Evolutionary conservation across 1,140 invertebrate genomes (phyloP), one percentile per base, ranked within the genome.

Genomic region (Diprion similis): DNA sequence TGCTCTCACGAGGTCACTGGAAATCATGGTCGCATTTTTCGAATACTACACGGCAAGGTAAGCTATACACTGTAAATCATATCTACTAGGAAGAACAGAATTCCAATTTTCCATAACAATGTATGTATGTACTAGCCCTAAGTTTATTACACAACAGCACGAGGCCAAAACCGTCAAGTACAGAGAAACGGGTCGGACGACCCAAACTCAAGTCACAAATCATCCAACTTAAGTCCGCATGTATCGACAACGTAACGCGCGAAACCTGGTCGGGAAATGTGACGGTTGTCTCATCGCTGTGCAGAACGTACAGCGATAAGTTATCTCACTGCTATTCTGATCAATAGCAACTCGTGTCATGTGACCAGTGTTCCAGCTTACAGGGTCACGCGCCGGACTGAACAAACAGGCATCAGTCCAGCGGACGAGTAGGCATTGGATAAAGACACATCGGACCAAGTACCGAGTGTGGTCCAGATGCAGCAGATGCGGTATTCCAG

Each of bases 11-110:
- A 91, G 93, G 83, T 94, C 93, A 69, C 89, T 94, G 83, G 93
- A 94, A 88, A 92, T 94, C 82, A 89, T 94, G 75, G 92, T 94
- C 75, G 93, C 93, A 72, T 94, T 94, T 89, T 93, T 94, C 89
- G 93, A 94, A 82, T 94, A 94, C 86, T 94, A 94, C 85, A 92
- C 92, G 74, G 89, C 92, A 81, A 93, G 93, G 93, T 94, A 91
- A 89, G 83, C 10, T 24, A 72, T 45, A 18, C 17, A 68, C 6
- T 19, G 18, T 68, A 64, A 64, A 37, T 37, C 6, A 37, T 37
- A 6, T 37, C 24, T 37, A 37, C 2, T 37, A 37, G 24, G 24
- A 37, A 37, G 24, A 37, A 37, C 24, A 37, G 24, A 59, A 59
- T 59, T 17, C 51, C 51, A 13, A 17, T 59, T 59, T 59, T 9